These are phyloP conservation scores for Clivina fossor DNA, from an alignment of 2,888 invertebrate species.

Conservation along the genomic window DNA sequence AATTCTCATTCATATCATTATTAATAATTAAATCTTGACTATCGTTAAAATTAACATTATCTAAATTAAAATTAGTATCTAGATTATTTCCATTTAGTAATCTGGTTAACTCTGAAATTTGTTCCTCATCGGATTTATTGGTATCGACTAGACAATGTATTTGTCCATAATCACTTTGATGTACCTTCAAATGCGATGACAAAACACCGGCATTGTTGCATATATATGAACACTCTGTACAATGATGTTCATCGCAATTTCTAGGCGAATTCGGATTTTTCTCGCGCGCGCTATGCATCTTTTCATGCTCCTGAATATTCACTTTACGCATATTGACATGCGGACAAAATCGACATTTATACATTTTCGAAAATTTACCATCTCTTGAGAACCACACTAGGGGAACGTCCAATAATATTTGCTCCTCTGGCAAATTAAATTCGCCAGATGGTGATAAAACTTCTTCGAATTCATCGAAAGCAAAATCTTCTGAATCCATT, in stretches of 20 bases:
- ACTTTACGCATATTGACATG: constrained; percentile 79
- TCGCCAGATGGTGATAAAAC: constrained; percentile 38
- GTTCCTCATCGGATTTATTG: constrained; percentile 67
- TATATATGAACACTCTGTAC: constrained; percentile 78
- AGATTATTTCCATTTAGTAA: constrained; percentile 38
- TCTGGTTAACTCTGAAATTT: constrained; percentile 56
- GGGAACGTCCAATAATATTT: constrained; percentile 64
- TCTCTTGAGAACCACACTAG: constrained; percentile 75
- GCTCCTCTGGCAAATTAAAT: constrained; percentile 50
- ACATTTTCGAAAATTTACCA: constrained; percentile 76
- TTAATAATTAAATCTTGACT: constrained; percentile 45
- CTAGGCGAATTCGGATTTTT: constrained; percentile 45
- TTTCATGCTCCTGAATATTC: constrained; percentile 81
- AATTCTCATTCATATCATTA: constrained; percentile 44
- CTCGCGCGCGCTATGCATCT: constrained; percentile 66
- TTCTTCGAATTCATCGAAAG: constrained; percentile 48
- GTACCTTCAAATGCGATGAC: constrained; percentile 70
- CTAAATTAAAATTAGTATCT: constrained; percentile 36
- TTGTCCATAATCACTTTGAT: constrained; percentile 70
- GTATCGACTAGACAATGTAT: constrained; percentile 71
- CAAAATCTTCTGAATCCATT: constrained; percentile 47
- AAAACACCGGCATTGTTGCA: constrained; percentile 72
- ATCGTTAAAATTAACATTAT: constrained; percentile 45
- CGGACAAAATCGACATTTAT: constrained; percentile 81
- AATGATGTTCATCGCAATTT: constrained; percentile 63